Conservation (phyloP, 1,140 invertebrate genomes). For the Metaphire vulgaris region DNA sequence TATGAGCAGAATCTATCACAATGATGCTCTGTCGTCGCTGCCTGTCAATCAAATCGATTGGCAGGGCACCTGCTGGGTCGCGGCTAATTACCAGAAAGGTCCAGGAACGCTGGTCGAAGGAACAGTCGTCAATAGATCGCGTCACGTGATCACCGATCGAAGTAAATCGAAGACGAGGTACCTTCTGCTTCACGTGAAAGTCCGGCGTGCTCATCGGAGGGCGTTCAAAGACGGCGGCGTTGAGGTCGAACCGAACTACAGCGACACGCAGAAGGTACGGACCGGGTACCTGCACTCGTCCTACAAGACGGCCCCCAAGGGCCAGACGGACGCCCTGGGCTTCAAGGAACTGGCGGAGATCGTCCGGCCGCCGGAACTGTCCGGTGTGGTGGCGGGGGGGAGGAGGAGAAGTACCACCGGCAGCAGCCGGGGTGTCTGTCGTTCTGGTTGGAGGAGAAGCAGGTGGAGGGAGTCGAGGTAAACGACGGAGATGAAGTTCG, state of each 20-base stretch:
- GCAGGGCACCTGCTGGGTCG: neutral
- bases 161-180: slow-evolving; percentile 25
- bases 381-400: neutral
- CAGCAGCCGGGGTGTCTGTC: slow-evolving; percentile 24
- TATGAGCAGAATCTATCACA: slow-evolving; percentile 20
- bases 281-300: slow-evolving; percentile 44
- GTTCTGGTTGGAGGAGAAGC: slow-evolving; percentile 36
- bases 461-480: slow-evolving; percentile 36
- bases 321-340: slow-evolving; percentile 35
- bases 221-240: slow-evolving; percentile 38
- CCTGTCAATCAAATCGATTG: neutral
- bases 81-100: slow-evolving; percentile 13
- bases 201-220: slow-evolving; percentile 34
- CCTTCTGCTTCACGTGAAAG: slow-evolving; percentile 35
- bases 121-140: neutral
- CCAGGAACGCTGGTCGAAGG: slow-evolving; percentile 5
- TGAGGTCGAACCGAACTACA: slow-evolving; percentile 45
- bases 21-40: slow-evolving; percentile 6
- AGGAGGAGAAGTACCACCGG: no score
- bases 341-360: slow-evolving; percentile 30
- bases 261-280: slow-evolving; percentile 40
- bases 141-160: slow-evolving; percentile 1
- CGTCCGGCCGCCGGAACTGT: slow-evolving; percentile 31
- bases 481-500: slow-evolving; percentile 33
- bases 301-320: slow-evolving; percentile 41